These are phyloP conservation scores for Pseudochirops corinnae DNA, from an alignment of 2,797 vertebrate genomes.

Conservation along the genomic window DNA sequence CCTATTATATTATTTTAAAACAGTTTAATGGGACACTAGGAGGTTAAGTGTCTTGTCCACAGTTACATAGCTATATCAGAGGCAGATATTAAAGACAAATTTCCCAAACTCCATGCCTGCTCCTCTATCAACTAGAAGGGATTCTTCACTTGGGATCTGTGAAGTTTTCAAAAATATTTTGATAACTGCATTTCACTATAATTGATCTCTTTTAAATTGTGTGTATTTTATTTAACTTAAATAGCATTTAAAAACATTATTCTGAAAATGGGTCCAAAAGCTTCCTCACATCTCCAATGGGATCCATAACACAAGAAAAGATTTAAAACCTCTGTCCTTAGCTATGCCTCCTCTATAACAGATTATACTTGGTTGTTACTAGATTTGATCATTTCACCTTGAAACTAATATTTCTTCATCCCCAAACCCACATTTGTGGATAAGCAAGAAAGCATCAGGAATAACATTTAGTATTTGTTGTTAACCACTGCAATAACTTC, in stretches of 20 bases:
- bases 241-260: neutral
- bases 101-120: neutral
- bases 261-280: neutral
- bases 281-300: neutral
- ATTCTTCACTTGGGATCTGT: neutral
- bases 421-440: slow-evolving; percentile 5
- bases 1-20: neutral
- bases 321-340: neutral
- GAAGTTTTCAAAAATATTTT: neutral
- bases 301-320: neutral
- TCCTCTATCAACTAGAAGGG: neutral
- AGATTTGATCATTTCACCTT: slow-evolving; percentile 30
- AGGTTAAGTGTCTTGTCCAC: neutral
- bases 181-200: neutral
- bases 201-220: neutral
- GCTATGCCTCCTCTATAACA: neutral
- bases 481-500: neutral
- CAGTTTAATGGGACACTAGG: neutral
- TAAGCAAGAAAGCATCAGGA: slow-evolving; percentile 54
- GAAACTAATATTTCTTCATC: slow-evolving; percentile 2
- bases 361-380: slow-evolving; percentile 3
- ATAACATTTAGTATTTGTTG: slow-evolving; percentile 11
- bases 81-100: neutral
- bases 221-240: neutral
- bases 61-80: neutral